Evolutionary conservation across 1,140 invertebrate species (phyloP), one percentile per base, ranked within the genome.

Genomic region (Zaprionus lachaisei): DNA sequence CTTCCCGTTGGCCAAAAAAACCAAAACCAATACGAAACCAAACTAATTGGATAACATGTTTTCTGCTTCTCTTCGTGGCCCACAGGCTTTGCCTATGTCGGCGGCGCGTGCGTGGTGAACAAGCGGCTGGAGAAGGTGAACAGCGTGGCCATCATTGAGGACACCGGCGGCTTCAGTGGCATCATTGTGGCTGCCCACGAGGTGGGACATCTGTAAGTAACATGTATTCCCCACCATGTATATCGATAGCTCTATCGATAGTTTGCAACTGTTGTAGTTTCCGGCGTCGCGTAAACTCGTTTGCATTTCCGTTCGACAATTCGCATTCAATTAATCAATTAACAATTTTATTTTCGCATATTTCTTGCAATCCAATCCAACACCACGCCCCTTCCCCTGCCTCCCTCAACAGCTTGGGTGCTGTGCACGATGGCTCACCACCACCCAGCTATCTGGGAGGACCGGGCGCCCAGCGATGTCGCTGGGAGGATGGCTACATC

Each of bases 181-280:
- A 98, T 99, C 89, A 99, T 99, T 92, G 98, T 99, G 5, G 98
- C 98, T 63, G 98, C 98, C 69, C 98, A 99, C 93, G 98, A 99
- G 97, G 97, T 98, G 80, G 98, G 98, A 78, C 98, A 99, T 95
- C 95, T 99, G 97, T 99, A 95, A 97, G 97, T 96, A 49, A 26
- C 9, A 4, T 2, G 38, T n/a, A 41, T 6, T 5, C 41, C 41
- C 15, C 2, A 17, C 6, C 4, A 17, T 17, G 41, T 47, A 47
- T 47, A 17, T 47, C 41, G 41, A 47, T 47, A 17, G 14, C 14
- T 44, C 2, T 47, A 17, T 47, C 41, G 41, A 47, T 47, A 17
- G 4, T 38, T 38, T 17, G 15, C 5, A 72, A 79, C 62, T 69
- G 54, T 49, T 70, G 57, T 24, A 70, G 74, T 81, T 79, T 89